Base-by-base conservation (phyloP, 2,113 vertebrate genomes). In the Corynorhinus townsendii region DNA sequence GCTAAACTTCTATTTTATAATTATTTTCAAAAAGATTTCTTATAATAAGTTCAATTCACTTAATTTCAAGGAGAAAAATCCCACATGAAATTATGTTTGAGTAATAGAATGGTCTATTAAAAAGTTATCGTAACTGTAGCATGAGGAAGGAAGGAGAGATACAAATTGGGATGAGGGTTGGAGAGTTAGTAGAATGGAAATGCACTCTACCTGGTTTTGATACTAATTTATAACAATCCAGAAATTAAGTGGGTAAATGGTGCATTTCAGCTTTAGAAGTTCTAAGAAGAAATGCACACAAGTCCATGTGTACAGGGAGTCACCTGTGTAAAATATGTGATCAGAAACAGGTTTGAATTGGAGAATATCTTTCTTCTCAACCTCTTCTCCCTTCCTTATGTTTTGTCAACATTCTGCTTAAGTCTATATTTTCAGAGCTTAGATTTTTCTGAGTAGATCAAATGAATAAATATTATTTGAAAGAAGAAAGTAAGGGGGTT, bases 401-500 rank as follows among this genome's bases (percentile, higher is more conserved):
- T 38, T 76, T 89, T 73, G 30, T 28, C 33, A 0, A 54, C 66
- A 86, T 83, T 62, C 47, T 96, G 56, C 22, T 45, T 93, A 91
- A 91, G 17, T 59, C 11, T 52, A 2, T 54, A 73, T 62, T 49
- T 69, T 75, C 33, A 73, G 11, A 69, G 20, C 35, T 89, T 43
- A 40, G 20, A 47, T 90, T 77, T 64, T 89, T 40, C 33, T 64
- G 10, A 14, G 30, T n/a, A 35, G 45, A 43, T 4, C 68, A 84
- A 86, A 91, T n/a, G 45, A 81, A 59, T 68, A 64, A 84, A 76
- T 47, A 1, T 28, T 93, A 33, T 66, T 89, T 89, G 73, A 90
- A 95, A 86, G 89, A 54, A 87, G 30, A 96, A 11, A 95, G 4
- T 79, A 26, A 76, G 12, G 38, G 2, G 54, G 9, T n/a, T 96